These are phyloP conservation scores for Mormyrus proboscirostris DNA, from an alignment of 2,797 vertebrate species.

Conservation along the genomic window DNA sequence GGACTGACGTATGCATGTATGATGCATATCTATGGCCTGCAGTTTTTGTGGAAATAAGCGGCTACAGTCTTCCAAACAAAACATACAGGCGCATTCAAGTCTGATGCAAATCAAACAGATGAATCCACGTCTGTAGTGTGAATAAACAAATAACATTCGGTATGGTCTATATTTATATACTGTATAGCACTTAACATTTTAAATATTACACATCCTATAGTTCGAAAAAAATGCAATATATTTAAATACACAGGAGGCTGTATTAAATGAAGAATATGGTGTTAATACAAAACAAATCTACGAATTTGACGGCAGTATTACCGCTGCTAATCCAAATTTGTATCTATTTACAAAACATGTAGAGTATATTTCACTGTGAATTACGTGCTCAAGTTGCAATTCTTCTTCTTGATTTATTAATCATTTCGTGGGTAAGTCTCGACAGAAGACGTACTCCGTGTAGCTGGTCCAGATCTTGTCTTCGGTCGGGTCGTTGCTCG, in stretches of 20 bases:
- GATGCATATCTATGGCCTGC: background rate
- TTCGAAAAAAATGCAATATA: background rate
- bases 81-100: background rate
- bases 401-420: background rate
- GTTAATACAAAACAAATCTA: background rate
- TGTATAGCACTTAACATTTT: background rate
- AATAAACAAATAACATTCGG: background rate
- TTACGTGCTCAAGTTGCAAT: background rate
- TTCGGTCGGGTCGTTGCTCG: constrained; percentile 80
- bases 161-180: background rate
- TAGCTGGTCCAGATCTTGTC: constrained; percentile 96
- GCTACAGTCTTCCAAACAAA: background rate
- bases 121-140: background rate
- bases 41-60: background rate
- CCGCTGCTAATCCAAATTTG: background rate
- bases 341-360: background rate
- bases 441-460: constrained; percentile 90
- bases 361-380: background rate
- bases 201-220: background rate
- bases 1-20: background rate
- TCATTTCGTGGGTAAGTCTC: constrained; percentile 62
- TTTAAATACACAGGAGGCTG: background rate
- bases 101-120: background rate
- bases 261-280: background rate
- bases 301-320: background rate